Evolutionary conservation across 2,888 invertebrate species (phyloP).

Genomic region (Agrotis ipsilon): DNA sequence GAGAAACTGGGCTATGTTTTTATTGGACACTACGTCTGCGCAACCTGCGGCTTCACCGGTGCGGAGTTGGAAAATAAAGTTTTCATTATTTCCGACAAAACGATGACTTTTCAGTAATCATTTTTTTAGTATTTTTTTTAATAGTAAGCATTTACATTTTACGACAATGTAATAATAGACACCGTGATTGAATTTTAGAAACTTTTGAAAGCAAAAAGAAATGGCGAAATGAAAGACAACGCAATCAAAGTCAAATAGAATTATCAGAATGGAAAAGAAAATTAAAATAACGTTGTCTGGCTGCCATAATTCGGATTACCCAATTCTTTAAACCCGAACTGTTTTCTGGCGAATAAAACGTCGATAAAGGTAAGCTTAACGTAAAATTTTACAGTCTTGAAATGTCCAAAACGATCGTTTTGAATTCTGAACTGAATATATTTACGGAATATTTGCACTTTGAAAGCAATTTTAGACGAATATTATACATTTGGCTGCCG

Average conservation of each 20-base stretch:
- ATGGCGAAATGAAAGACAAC: neutral
- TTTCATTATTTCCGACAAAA: no score
- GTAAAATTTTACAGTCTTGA: conserved; percentile 42
- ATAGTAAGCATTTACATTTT: no score
- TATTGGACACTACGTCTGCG: no score
- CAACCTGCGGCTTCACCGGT: no score
- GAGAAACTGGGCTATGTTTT: neutral
- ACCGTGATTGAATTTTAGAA: neutral
- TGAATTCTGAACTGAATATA: conserved; percentile 33
- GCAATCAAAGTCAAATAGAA: neutral
- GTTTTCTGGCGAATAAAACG: conserved; percentile 16
- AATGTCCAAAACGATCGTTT: conserved; percentile 40
- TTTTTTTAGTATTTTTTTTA: no score
- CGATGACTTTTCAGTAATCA: no score
- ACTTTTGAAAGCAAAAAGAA: neutral
- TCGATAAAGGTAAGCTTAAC: conserved; percentile 38
- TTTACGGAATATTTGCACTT: conserved; percentile 18
- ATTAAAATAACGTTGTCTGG: neutral
- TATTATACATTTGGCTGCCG: conserved; percentile 21
- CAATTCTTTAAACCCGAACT: conserved; percentile 11
- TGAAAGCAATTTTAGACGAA: conserved; percentile 21
- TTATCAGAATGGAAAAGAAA: neutral
- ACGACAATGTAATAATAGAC: no score
- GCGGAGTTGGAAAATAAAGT: no score
- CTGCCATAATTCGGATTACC: conserved; percentile 2